Evolutionary conservation across 2,113 vertebrate genomes (phyloP), one percentile per base, ranked within the genome.

Genomic region (Athene cunicularia): DNA sequence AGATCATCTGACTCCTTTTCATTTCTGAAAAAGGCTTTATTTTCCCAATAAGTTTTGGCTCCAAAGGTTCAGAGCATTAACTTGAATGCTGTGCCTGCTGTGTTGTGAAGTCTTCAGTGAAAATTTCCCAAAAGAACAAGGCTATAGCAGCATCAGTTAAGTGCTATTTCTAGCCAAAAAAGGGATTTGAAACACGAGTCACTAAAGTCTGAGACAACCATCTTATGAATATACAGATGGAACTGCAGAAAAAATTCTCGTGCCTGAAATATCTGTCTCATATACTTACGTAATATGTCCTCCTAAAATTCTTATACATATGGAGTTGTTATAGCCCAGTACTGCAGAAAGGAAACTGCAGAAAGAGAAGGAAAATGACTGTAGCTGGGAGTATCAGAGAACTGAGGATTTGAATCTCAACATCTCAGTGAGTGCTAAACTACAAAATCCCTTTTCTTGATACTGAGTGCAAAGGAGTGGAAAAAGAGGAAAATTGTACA

Each of bases 221-320:
- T 45, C 60, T 97, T 80, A 89, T 56, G 89, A 91, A 93, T 73
- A 91, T 33, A 93, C 91, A 96, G 91, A 96, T 87, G 73, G 91
- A 90, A 91, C 80, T 27, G 67, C 74, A 87, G 55, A 91, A 93
- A 90, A 93, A 92, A 91, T 30, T 68, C 70, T 73, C 14, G 15
- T 83, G 80, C 84, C 74, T 91, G 71, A 96, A 95, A 94, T 90
- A 94, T 72, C 59, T 56, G 77, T 94, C 91, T 95, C 70, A 93
- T 80, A 53, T n/a, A 86, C 81, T 95, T 95, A 95, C 26, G 76
- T 82, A 95, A 96, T 58, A 82, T 21, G n/a, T 49, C 37, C 68
- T 95, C 66, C 70, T 89, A 93, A 94, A 94, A 97, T 59, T 68
- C 74, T 68, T 88, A 60, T 12, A 56, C 77, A 93, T 41, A 62